Conservation (phyloP, 2,797 vertebrate genomes). For the Rallus crepitans region DNA sequence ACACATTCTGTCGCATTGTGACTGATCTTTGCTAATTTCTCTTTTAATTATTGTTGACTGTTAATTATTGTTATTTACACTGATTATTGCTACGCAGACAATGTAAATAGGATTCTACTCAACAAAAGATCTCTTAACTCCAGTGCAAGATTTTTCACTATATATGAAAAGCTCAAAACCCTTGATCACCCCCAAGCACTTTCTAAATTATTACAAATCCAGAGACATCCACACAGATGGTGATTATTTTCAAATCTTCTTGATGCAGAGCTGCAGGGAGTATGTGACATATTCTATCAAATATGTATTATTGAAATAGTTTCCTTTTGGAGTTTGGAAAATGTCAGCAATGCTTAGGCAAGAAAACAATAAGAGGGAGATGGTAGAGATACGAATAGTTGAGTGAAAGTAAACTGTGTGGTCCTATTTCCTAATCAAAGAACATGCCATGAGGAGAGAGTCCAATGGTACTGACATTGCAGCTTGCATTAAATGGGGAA, state of each 20-base stretch:
- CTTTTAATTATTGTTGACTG: not conserved
- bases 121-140: not conserved
- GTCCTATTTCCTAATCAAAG: constrained; percentile 34
- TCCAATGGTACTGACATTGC: not conserved
- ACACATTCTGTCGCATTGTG: not conserved
- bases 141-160: not conserved
- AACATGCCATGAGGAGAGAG: not conserved
- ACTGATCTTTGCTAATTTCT: not conserved
- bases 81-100: not conserved
- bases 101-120: not conserved
- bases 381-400: not conserved
- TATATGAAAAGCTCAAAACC: not conserved
- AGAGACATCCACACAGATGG: not conserved
- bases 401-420: constrained; percentile 26
- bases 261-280: not conserved
- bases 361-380: not conserved
- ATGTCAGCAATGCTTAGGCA: not conserved
- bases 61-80: not conserved
- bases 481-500: not conserved
- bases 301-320: not conserved
- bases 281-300: constrained; percentile 3
- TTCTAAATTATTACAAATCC: not conserved
- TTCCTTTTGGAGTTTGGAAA: constrained; percentile 7
- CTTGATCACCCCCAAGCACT: not conserved
- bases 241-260: not conserved